These are phyloP conservation scores for Plecturocebus donacophilus DNA, from an alignment of 2,113 vertebrate species.

Conservation along the genomic window DNA sequence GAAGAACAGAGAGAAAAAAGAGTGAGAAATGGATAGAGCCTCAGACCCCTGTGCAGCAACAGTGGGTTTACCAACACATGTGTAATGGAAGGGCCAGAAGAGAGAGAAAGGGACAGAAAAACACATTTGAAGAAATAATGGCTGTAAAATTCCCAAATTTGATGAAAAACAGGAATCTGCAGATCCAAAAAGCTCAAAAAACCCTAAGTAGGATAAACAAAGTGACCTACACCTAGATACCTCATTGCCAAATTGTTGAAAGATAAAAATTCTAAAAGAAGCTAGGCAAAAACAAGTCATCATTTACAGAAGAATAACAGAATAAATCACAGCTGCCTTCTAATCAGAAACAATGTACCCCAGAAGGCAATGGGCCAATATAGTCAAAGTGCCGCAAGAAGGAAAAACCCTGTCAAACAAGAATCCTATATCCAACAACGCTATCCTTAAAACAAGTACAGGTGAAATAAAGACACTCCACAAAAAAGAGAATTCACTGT, in stretches of 20 bases:
- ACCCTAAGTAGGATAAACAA: not conserved
- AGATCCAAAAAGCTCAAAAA: not conserved
- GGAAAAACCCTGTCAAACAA: not conserved
- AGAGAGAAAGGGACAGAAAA: not conserved
- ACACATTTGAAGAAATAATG: not conserved
- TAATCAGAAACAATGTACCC: not conserved
- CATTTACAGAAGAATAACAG: not conserved
- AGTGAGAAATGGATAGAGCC: not conserved
- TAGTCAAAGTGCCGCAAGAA: not conserved
- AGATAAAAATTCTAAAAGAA: not conserved
- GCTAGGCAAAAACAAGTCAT: not conserved
- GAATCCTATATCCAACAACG: not conserved
- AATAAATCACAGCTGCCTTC: not conserved
- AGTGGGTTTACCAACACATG: rapidly evolving
- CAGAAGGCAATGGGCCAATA: not conserved
- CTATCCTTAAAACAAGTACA: conserved; percentile 20
- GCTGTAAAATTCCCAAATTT: not conserved
- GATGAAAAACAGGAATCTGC: not conserved
- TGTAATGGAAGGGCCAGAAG: not conserved
- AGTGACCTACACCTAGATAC: not conserved
- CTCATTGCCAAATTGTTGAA: not conserved
- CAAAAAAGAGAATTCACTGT: not conserved
- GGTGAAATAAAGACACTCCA: not conserved
- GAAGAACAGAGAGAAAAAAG: not conserved
- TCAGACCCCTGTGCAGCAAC: not conserved